Conservation (phyloP, 2,113 vertebrate species). For the Eudyptes chrysolophus region DNA sequence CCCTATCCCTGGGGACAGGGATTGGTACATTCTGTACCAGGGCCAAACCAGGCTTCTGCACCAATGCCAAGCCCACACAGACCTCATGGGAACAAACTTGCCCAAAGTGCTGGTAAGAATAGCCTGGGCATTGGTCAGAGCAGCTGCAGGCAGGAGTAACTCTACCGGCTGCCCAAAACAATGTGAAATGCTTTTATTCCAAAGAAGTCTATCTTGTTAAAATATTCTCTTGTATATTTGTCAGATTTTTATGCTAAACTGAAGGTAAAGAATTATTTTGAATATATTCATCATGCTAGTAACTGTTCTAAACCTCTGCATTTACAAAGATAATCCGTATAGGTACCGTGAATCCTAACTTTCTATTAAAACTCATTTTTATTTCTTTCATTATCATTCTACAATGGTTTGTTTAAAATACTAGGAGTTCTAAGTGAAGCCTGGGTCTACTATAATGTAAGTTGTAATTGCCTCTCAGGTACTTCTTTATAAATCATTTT, state of each 20-base stretch:
- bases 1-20: not conserved
- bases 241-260: not conserved
- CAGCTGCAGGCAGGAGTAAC: not conserved
- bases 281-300: not conserved
- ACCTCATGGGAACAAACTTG: not conserved
- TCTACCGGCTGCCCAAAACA: not conserved
- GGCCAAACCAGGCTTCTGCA: not conserved
- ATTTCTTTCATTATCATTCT: not conserved
- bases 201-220: not conserved
- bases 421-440: not conserved
- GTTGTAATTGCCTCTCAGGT: not conserved
- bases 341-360: not conserved
- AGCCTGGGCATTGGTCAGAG: not conserved
- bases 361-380: not conserved
- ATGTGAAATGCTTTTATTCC: not conserved
- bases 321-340: not conserved
- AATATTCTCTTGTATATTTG: not conserved
- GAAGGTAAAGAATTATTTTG: not conserved
- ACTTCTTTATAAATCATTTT: not conserved
- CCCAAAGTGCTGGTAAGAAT: not conserved
- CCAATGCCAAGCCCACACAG: not conserved
- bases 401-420: not conserved
- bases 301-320: not conserved
- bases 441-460: not conserved
- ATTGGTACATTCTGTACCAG: not conserved